Percentiles rank a stretch among this genome's conserved stretches.
These are phyloP conservation scores for Arctia plantaginis DNA, from an alignment of 2,888 invertebrate genomes.

Conservation along the genomic window DNA sequence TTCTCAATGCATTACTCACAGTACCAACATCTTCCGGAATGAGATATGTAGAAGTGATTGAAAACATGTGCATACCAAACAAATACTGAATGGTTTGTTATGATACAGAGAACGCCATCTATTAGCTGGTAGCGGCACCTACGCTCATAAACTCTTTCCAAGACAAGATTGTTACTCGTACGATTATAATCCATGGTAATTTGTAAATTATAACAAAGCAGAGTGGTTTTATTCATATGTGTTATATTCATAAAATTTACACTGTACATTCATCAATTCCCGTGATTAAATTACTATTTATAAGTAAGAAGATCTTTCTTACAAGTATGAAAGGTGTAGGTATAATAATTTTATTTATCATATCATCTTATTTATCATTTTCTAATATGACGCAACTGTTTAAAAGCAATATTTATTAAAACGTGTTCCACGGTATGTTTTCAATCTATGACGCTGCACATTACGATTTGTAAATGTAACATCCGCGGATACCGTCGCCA, in stretches of 20 bases:
- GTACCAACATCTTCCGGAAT: slow-evolving; percentile 12
- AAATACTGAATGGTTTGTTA: slow-evolving; percentile 21
- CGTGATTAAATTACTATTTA: background rate
- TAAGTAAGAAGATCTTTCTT: background rate
- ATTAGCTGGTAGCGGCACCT: slow-evolving; percentile 73
- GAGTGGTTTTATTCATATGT: slow-evolving; percentile 14
- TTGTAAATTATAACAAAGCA: slow-evolving; percentile 40
- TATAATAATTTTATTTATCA: background rate
- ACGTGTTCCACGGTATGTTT: slow-evolving; percentile 63
- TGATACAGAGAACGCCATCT: slow-evolving; percentile 74
- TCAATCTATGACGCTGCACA: slow-evolving; percentile 72
- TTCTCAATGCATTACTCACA: background rate
- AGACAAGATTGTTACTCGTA: slow-evolving; percentile 23
- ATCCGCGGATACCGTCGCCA: slow-evolving; percentile 79
- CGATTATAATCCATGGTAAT: slow-evolving; percentile 25
- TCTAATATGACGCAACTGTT: background rate
- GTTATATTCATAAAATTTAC: background rate
- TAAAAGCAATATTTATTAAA: slow-evolving; percentile 9
- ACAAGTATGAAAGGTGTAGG: background rate
- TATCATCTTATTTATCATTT: background rate
- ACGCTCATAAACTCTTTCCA: slow-evolving; percentile 3
- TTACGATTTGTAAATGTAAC: slow-evolving; percentile 80
- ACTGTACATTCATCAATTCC: background rate
- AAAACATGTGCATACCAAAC: slow-evolving; percentile 27
- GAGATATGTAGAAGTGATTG: slow-evolving; percentile 21